These are phyloP conservation scores for Triplophysa tibetana DNA, from an alignment of 2,113 vertebrate genomes.

Conservation along the genomic window DNA sequence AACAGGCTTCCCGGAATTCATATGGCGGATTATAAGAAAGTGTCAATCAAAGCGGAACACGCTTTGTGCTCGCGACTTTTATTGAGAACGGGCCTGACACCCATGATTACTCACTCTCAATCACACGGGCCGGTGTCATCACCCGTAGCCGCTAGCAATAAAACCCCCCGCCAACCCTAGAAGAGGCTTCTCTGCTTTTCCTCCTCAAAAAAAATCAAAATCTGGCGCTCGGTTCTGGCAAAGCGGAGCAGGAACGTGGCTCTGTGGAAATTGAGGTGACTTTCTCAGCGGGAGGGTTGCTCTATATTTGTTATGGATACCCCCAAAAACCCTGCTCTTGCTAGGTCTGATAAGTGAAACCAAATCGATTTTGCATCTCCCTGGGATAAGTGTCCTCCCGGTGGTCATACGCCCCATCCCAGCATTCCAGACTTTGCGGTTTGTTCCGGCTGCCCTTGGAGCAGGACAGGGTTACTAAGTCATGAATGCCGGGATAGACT, in stretches of 20 bases:
- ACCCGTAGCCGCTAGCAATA: slow-evolving; percentile 56
- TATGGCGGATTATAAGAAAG: slow-evolving; percentile 60
- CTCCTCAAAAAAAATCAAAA: slow-evolving; percentile 24
- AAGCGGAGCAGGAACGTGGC: slow-evolving; percentile 13
- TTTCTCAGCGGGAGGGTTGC: slow-evolving; percentile 13
- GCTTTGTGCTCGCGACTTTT: slow-evolving; percentile 59
- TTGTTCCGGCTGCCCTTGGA: slow-evolving; percentile 34
- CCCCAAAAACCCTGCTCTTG: slow-evolving; percentile 35
- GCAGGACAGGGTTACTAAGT: slow-evolving; percentile 36
- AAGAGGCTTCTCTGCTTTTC: slow-evolving; percentile 26
- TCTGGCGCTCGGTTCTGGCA: not conserved
- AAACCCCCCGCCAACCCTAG: slow-evolving; percentile 47
- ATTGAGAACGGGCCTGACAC: slow-evolving; percentile 56
- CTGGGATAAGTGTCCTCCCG: slow-evolving; percentile 43
- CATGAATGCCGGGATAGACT: slow-evolving; percentile 25
- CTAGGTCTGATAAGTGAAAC: slow-evolving; percentile 53
- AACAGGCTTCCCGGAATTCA: slow-evolving; percentile 52
- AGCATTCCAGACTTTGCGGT: slow-evolving; percentile 39
- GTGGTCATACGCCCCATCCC: slow-evolving; percentile 26
- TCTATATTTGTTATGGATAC: slow-evolving; percentile 39
- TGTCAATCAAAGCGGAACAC: slow-evolving; percentile 59
- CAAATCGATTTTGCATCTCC: slow-evolving; percentile 58
- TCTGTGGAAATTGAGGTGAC: slow-evolving; percentile 32
- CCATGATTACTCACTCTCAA: slow-evolving; percentile 61
- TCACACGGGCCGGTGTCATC: slow-evolving; percentile 48